Percentiles rank a stretch among this genome's conserved stretches.
Conservation (phyloP, 2,888 invertebrate genomes). For the Lepidocyrtoides sp. region DNA sequence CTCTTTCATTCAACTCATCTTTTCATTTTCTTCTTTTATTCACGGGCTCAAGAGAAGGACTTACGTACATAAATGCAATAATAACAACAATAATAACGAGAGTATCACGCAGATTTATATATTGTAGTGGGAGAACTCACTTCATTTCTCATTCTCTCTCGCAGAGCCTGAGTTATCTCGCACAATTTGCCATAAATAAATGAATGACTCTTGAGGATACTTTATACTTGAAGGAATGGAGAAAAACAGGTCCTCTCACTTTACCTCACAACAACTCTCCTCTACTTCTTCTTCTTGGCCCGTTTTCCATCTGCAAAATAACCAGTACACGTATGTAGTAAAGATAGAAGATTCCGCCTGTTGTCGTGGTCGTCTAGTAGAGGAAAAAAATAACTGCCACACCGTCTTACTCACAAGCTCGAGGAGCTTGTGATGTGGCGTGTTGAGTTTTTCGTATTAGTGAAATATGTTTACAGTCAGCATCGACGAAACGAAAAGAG, state of each 20-base stretch:
- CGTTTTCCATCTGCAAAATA: slow-evolving; percentile 27
- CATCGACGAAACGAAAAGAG: not conserved
- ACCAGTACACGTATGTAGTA: slow-evolving; percentile 2
- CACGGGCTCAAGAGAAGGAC: not conserved
- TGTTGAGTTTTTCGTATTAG: slow-evolving; percentile 63
- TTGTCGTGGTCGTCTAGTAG: slow-evolving; percentile 37
- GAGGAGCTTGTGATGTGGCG: slow-evolving; percentile 50
- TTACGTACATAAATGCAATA: slow-evolving; percentile 17
- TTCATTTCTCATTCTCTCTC: slow-evolving; percentile 71
- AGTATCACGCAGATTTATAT: slow-evolving; percentile 71
- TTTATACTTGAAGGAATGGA: slow-evolving; percentile 76
- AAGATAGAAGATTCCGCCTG: slow-evolving; percentile 38
- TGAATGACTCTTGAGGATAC: slow-evolving; percentile 79
- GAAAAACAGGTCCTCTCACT: slow-evolving; percentile 73
- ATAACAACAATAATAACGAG: slow-evolving; percentile 47
- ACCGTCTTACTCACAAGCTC: slow-evolving; percentile 36
- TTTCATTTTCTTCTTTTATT: not conserved
- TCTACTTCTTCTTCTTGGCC: not conserved
- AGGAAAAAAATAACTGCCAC: slow-evolving; percentile 15
- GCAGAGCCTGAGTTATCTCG: slow-evolving; percentile 69
- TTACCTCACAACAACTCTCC: not conserved
- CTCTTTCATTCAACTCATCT: slow-evolving; percentile 36
- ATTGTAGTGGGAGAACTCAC: slow-evolving; percentile 61
- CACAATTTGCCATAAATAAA: slow-evolving; percentile 79
- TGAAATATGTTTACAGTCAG: slow-evolving; percentile 18